These are phyloP conservation scores for Ormyrus labotus DNA, from an alignment of 2,888 invertebrate species.

Conservation along the genomic window DNA sequence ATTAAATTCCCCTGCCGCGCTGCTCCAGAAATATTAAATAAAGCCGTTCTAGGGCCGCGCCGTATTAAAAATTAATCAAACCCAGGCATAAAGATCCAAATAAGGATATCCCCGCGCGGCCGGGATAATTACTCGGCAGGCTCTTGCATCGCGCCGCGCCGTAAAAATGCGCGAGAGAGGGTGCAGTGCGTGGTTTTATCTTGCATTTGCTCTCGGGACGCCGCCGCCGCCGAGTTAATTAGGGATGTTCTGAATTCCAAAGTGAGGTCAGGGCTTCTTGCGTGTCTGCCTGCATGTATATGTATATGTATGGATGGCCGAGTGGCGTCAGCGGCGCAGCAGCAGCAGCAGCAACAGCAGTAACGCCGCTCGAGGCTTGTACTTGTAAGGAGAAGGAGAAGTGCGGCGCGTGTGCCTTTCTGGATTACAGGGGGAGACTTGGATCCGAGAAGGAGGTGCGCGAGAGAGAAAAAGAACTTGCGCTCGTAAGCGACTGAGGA, in stretches of 20 bases:
- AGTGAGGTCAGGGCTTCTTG: too few species aligned
- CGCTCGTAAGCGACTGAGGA: neutral
- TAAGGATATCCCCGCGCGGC: slow-evolving; percentile 7
- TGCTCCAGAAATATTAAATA: slow-evolving; percentile 13
- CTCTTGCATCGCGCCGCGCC: too few species aligned
- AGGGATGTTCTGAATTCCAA: too few species aligned
- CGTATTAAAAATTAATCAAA: slow-evolving; percentile 45
- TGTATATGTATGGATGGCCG: neutral
- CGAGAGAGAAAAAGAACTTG: neutral
- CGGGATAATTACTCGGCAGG: neutral
- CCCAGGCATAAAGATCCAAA: slow-evolving; percentile 35
- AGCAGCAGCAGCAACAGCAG: neutral
- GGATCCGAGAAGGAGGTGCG: too few species aligned
- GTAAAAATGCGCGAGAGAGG: too few species aligned
- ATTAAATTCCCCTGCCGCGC: too few species aligned
- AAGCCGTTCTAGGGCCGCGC: slow-evolving; percentile 21
- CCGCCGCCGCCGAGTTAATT: too few species aligned
- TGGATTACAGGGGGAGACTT: too few species aligned
- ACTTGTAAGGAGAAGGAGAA: neutral
- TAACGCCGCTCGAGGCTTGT: neutral
- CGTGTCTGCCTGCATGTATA: neutral
- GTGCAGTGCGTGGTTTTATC: too few species aligned
- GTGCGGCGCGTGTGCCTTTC: neutral
- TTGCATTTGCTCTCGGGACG: too few species aligned
- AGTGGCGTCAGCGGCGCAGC: neutral